Percentiles rank a stretch among this genome's conserved stretches.
Evolutionary conservation across 2,888 invertebrate genomes (phyloP).

Genomic region (Parthenolecanium corni): DNA sequence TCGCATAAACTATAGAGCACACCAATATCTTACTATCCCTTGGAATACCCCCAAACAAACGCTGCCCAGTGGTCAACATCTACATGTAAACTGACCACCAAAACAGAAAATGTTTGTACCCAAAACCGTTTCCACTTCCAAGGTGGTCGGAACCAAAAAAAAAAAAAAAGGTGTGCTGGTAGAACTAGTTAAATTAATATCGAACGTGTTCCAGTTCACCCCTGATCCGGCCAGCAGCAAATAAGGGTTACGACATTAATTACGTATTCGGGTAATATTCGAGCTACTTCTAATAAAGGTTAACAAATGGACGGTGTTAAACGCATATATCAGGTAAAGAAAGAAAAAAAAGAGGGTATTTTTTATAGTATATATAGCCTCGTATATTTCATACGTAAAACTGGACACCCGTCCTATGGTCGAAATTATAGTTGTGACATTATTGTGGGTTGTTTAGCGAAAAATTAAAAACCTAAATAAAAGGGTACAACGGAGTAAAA

Average conservation of each 20-base stretch:
- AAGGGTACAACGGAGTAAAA: too few species aligned
- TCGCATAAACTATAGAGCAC: too few species aligned
- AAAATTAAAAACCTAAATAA: constrained; percentile 5
- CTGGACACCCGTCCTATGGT: too few species aligned
- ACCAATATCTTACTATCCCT: too few species aligned
- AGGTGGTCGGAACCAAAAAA: not conserved
- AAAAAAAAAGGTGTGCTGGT: not conserved
- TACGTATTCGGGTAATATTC: constrained; percentile 1
- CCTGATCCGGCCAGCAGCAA: not conserved
- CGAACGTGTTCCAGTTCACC: too few species aligned
- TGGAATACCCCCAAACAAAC: too few species aligned
- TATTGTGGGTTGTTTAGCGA: constrained; percentile 22
- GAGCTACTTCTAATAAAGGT: constrained; percentile 15
- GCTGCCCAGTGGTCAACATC: too few species aligned
- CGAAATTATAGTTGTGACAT: constrained; percentile 22
- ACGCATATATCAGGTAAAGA: not conserved
- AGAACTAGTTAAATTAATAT: not conserved
- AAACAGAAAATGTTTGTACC: too few species aligned
- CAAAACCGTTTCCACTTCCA: not conserved
- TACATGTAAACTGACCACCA: too few species aligned
- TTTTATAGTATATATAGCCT: too few species aligned
- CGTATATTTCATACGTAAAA: too few species aligned
- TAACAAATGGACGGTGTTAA: constrained; percentile 21
- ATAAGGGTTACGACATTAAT: not conserved
- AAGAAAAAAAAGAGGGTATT: too few species aligned